Evolutionary conservation across 2,888 invertebrate genomes (phyloP), one percentile per base, ranked within the genome.

Genomic region (Neoitamus cyanurus): DNA sequence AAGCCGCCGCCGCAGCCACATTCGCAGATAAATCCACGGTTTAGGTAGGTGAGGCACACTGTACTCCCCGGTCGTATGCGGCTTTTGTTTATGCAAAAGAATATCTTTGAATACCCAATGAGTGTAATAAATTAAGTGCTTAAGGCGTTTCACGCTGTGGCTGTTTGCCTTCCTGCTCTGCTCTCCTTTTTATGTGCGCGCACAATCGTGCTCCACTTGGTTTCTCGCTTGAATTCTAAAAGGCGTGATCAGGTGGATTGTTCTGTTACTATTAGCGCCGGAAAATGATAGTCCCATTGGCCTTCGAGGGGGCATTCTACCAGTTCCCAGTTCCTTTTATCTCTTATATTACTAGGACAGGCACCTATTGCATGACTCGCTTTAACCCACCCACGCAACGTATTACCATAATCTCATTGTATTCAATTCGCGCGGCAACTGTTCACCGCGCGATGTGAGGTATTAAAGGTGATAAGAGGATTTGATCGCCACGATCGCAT

Each of bases 81-180:
- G 48, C 46, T 48, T 78, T 78, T 58, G 78, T 78, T 78, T 78
- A 78, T 48, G 42, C 78, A 78, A 78, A 42, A 78, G 78, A 78
- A 78, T 78, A 78, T 48, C 78, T 78, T 78, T 78, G 78, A 78
- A 78, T 78, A 48, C 28, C 58, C 48, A 78, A 78, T 58, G 58
- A 78, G 78, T 15, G 58, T 58, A 48, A 78, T 78, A 78, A 78
- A 78, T 78, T 78, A 20, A 78, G 48, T 20, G 58, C 7, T 58
- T 58, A 48, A 48, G 20, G 58, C 58, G 58, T 48, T 48, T 48
- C 48, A 48, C 58, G 20, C 20, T 58, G 58, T 37, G 30, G n/a
- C 20, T 78, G 48, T 48, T 78, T 25, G 58, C 58, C 20, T 58
- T 30, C 70, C 70, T 70, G 37, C 42, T 48, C 30, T 78, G 48